Evolutionary conservation across 2,113 vertebrate species (phyloP).

Genomic region (Junco hyemalis): DNA sequence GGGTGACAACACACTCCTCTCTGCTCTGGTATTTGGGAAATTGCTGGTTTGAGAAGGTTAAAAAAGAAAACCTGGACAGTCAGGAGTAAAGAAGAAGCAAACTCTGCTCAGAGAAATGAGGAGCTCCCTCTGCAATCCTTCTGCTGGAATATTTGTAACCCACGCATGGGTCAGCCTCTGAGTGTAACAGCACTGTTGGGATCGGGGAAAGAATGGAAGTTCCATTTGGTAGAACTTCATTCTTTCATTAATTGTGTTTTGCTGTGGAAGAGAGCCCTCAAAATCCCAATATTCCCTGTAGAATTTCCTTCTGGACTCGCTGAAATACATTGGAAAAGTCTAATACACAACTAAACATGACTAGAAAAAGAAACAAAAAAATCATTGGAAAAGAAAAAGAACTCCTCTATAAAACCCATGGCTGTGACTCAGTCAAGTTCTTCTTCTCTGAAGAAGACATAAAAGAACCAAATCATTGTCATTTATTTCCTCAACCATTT

Average conservation of each 20-base stretch:
- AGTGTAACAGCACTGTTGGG: background rate
- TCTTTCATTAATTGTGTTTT: background rate
- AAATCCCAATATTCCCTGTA: background rate
- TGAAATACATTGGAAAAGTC: background rate
- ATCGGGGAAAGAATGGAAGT: background rate
- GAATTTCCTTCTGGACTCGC: background rate
- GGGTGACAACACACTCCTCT: background rate
- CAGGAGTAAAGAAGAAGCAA: background rate
- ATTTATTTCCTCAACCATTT: background rate
- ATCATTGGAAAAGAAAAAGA: background rate
- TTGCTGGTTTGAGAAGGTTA: background rate
- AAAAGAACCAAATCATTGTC: background rate
- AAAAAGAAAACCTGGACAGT: background rate
- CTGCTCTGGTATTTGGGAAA: background rate
- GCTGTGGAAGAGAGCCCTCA: background rate
- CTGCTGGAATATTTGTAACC: background rate
- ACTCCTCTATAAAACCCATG: background rate
- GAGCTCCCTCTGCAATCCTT: background rate
- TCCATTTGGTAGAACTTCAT: background rate
- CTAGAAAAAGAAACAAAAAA: background rate
- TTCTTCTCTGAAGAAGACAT: background rate
- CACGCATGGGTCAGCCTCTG: rapidly evolving
- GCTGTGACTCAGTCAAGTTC: background rate
- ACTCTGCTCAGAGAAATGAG: background rate
- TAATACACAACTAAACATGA: background rate